Conservation (phyloP, 2,113 vertebrate species). For the Plectropomus leopardus region DNA sequence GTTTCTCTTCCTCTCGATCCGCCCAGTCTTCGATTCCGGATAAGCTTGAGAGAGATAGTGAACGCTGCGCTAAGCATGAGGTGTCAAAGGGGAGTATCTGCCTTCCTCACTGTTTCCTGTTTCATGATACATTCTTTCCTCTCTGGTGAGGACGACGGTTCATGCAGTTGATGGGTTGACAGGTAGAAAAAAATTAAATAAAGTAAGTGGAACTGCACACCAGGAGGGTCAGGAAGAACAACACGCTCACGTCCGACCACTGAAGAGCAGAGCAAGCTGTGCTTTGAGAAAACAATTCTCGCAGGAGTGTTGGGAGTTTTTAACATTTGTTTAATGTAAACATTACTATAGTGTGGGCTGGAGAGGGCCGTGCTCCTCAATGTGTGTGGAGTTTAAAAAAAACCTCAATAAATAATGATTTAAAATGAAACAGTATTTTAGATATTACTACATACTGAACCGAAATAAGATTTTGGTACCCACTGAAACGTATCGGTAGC, state of each 20-base stretch:
- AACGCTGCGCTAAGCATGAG: constrained; percentile 40
- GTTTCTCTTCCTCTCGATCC: constrained; percentile 5
- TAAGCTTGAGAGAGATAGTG: constrained; percentile 58
- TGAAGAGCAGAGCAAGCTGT: constrained; percentile 30
- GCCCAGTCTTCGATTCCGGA: constrained; percentile 21
- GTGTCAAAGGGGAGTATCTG: constrained; percentile 55
- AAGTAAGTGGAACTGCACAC: constrained; percentile 38
- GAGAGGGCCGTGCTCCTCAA: constrained; percentile 32
- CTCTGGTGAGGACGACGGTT: constrained; percentile 35
- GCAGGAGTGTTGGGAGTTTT: constrained; percentile 5
- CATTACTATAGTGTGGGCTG: constrained; percentile 25
- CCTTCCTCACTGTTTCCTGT: constrained; percentile 54
- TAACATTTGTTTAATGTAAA: constrained; percentile 45
- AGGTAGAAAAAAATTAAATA: constrained; percentile 20
- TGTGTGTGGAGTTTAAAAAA: not conserved
- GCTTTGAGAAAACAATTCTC: constrained; percentile 39
- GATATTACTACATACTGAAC: too few species aligned
- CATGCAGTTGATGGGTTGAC: constrained; percentile 61
- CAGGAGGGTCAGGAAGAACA: constrained; percentile 49
- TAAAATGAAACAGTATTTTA: not conserved
- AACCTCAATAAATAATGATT: not conserved
- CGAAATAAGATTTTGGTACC: not conserved
- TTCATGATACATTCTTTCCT: constrained; percentile 52
- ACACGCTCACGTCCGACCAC: constrained; percentile 48
- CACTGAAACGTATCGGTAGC: too few species aligned